Base-by-base conservation (phyloP, 2,888 invertebrate species). In the Anticlea derivata region DNA sequence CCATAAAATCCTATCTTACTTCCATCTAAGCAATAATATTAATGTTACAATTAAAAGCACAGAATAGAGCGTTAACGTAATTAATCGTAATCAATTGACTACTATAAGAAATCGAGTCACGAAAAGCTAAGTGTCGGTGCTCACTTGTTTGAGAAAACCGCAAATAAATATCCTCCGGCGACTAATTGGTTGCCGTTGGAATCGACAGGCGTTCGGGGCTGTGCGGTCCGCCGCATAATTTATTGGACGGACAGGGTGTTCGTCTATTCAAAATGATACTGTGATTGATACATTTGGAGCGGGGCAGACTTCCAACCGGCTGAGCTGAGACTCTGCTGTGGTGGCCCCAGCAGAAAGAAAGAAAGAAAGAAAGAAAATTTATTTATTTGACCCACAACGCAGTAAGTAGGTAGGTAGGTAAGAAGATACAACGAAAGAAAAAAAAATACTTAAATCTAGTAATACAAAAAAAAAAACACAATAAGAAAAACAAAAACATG, bases 131-230 rank as follows among this genome's bases (percentile, higher is more conserved):
- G 80, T 78, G 79, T 78, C 72, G 78, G 70, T 66, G 73, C 70
- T 73, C 78, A 75, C 79, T 83, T 83, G 80, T 83, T 83, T 77
- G 78, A 79, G 80, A 75, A 75, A 78, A 81, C 86, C 83, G 83
- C 87, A 86, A 86, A 88, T 88, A 89, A 88, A 88, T 88, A 88
- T 86, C 80, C 81, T 73, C 73, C 73, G 75, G 75, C 78, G 84
- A 88, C 88, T 88, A 89, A 89, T 89, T 87, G 86, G 87, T 85
- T 83, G 81, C 83, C 82, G 83, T 80, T 81, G 83, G 84, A 82
- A 80, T 83, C 83, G 84, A 84, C 86, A 81, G 81, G 73, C 80
- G 80, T 78, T 78, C 82, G 79, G 37, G 78, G 65, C 72, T 66
- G 69, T 74, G 82, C 75, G 86, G 85, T 73, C 75, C 67, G 67